Evolutionary conservation across 2,797 vertebrate genomes (phyloP), one percentile per base, ranked within the genome.

Genomic region (Anomalospiza imberbis): DNA sequence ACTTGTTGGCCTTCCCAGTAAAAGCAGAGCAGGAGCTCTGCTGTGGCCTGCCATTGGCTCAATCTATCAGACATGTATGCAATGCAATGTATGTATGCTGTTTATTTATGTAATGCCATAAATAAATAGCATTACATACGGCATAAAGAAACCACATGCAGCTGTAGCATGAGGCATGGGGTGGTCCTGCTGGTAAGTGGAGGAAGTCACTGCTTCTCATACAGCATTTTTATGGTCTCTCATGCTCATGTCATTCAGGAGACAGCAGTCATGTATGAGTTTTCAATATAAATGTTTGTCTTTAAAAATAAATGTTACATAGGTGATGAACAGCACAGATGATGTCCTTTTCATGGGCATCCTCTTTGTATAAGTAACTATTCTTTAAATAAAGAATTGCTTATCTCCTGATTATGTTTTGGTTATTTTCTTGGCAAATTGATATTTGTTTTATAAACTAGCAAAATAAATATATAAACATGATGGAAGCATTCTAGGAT

Each of bases 121-220:
- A 60, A 28, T 20, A 29, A 51, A 28, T 38, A 7, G 31, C 4
- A 4, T 38, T 38, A 60, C 12, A 38, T 60, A 31, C 1, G 1
- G 66, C 1, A 0, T 3, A 6, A 31, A 0, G 14, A 40, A 44
- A 28, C 44, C 70, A 40, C 0, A 0, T 34, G 55, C 28, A 66
- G 24, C 40, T 44, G 38, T 2, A 70, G 73, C 10, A 4, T 9
- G 70, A 22, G 34, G 11, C 8, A 6, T 9, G 19, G 14, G 20
- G 17, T 38, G 32, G 25, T 38, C 21, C 86, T 72, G 58, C 17
- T 18, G 9, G 17, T 3, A 36, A 47, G 29, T 4, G n/a, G 9
- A 63, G 34, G 13, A 81, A 60, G 42, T 32, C 55, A 50, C 36
- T 66, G 14, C 66, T 80, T 25, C 61, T 21, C 32, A 47, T 1